A percentile compares a stretch with the other conserved stretches of the same genome.
Conservation (phyloP, 2,888 invertebrate genomes). For the Idaea aversata region DNA sequence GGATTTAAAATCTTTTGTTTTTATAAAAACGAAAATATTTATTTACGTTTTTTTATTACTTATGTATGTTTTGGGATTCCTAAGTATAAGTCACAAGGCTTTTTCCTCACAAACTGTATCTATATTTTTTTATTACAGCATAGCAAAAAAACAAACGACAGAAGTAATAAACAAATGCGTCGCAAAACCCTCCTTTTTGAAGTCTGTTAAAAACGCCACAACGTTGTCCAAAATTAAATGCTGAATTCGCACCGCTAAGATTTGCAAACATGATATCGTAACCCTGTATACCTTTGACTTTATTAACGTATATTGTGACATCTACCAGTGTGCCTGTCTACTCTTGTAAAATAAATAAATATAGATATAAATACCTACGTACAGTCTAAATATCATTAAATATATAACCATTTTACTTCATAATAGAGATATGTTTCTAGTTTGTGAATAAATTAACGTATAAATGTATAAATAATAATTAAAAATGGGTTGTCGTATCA, state of each 20-base stretch:
- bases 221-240: no score
- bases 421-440: conserved; percentile 36
- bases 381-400: conserved; percentile 8
- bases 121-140: no score
- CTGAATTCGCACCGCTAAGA: neutral
- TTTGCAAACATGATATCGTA: neutral
- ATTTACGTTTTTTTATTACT: no score
- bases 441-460: conserved; percentile 48
- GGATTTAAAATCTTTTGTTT: no score
- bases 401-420: conserved; percentile 10
- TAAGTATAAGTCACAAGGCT: no score
- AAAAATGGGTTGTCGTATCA: conserved; percentile 71
- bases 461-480: conserved; percentile 38
- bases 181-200: no score
- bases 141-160: no score
- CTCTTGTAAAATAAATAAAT: conserved; percentile 31
- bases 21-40: no score
- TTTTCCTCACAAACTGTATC: no score
- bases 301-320: conserved; percentile 6
- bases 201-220: no score
- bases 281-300: conserved; percentile 3
- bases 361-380: conserved; percentile 21
- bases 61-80: no score
- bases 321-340: conserved; percentile 61
- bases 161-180: no score